Base-by-base conservation (phyloP, 2,113 vertebrate species). In the Vimba vimba region DNA sequence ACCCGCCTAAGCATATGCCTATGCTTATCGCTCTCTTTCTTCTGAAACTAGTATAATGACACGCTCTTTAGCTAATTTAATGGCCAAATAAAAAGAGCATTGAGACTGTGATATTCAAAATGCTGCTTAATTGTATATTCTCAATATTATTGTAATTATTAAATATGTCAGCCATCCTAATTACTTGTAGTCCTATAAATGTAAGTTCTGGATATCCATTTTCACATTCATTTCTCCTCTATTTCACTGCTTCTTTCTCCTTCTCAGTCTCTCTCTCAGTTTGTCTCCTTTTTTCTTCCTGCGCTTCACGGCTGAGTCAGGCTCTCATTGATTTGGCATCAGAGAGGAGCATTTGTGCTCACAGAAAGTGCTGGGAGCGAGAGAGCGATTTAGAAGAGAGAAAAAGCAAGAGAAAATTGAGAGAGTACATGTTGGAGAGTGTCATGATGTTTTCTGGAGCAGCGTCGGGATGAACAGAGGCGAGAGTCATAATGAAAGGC, bases 401-500 rank as follows among this genome's bases (percentile, higher is more conserved):
- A 30, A 36, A 78, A 66, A 76, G 62, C 4, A 74, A 66, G 60
- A 17, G 4, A 73, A 57, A 69, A 43, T 25, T n/a, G 3, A 66
- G 66, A 23, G 45, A 3, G 21, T 30, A 9, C 17, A 36, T 12
- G 78, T 23, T 52, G 25, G 8, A 82, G 79, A 88, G 55, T 47
- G 69, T 39, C 69, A 59, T 43, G 33, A 19, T 68, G 83, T 39
- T 77, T 89, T 90, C 75, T 85, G 82, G 47, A 85, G 39, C 69
- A 19, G 66, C 45, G 88, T 85, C 81, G 74, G 84, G 74, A 84
- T 50, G 66, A 88, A 83, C 69, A 64, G 69, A 86, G 25, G 27
- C n/a, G 6, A 85, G 77, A 27, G 12, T 66, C 47, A 59, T 79
- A 59, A 78, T 21, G 39, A 69, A 45, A 12, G 43, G 43, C 19